Evolutionary conservation across 2,797 vertebrate genomes (phyloP).

Genomic region (Hippopotamyrus pictus): DNA sequence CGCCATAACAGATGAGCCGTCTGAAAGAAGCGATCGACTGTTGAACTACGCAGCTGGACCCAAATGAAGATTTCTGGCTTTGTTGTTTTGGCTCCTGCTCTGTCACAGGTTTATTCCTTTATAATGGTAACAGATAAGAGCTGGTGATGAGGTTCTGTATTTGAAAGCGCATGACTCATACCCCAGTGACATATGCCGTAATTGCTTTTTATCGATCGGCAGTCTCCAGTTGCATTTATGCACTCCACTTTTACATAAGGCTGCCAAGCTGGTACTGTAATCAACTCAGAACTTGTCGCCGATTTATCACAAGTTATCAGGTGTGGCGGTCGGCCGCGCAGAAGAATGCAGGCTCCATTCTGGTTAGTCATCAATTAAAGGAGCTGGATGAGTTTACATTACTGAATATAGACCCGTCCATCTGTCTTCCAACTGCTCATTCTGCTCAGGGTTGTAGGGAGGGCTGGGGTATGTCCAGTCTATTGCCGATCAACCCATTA

Average conservation of each 20-base stretch:
- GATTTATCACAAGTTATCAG: conserved; percentile 14
- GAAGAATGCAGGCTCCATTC: neutral
- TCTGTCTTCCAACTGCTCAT: neutral
- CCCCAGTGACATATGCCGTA: conserved; percentile 20
- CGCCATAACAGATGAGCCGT: conserved; percentile 3
- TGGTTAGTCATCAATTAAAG: neutral
- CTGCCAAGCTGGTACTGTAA: conserved; percentile 10
- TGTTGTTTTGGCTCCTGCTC: neutral
- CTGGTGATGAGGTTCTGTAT: conserved; percentile 4
- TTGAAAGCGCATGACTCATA: conserved; percentile 18
- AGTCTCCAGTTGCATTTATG: conserved; percentile 5
- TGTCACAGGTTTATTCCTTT: neutral
- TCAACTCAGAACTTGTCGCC: conserved; percentile 10
- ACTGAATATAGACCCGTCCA: neutral
- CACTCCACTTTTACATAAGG: neutral
- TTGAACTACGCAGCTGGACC: neutral
- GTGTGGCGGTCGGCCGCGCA: neutral
- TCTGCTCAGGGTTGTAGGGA: neutral
- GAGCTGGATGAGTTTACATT: neutral
- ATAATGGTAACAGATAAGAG: conserved; percentile 4
- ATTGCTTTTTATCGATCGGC: conserved; percentile 21
- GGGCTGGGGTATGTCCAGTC: neutral
- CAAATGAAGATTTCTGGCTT: conserved; percentile 9
- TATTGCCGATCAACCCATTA: neutral
- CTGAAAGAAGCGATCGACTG: neutral